Evolutionary conservation across 2,113 vertebrate species (phyloP), one percentile per base, ranked within the genome.

Genomic region (Australoheros scitulus): DNA sequence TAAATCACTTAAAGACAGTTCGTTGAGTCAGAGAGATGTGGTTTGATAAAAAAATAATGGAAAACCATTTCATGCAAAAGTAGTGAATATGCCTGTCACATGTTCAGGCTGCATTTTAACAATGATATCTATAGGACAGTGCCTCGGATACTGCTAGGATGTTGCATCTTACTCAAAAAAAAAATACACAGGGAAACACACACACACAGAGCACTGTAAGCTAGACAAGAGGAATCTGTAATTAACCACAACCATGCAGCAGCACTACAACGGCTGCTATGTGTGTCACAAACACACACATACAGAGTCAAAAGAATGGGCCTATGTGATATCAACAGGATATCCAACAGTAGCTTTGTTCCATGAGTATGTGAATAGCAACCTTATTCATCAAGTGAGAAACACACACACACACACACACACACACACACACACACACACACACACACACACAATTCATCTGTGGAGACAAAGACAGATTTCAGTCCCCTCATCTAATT

Each of bases 281-380:
- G 84, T 91, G 87, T 61, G 85, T 89, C 77, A 82, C 82, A 84
- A 60, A 75, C 87, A 81, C 88, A 87, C 83, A 81, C 76, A 87
- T 52, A 82, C 87, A 91, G 61, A 65, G 52, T 43, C 11, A 4
- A 89, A 91, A 94, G 92, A 93, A 92, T 87, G 82, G 85, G 72
- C 76, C 87, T 91, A 90, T 92, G 91, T 94, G 91, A 88, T 89
- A 93, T 91, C 89, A 91, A 93, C 94, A 94, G 94, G 94, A 94
- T 93, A 93, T 94, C 91, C 91, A 92, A 88, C 88, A 90, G 91
- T 89, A 82, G 88, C 92, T 94, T 92, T 94, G 93, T 94, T 90
- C 83, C 78, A 90, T 47, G 43, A 59, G 78, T 82, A 91, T 92
- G 86, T 83, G 91, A 93, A 94, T 93, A 92, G 84, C 92, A 94